Evolutionary conservation across 2,113 vertebrate species (phyloP).

Genomic region (Myanophis thanlyinensis): DNA sequence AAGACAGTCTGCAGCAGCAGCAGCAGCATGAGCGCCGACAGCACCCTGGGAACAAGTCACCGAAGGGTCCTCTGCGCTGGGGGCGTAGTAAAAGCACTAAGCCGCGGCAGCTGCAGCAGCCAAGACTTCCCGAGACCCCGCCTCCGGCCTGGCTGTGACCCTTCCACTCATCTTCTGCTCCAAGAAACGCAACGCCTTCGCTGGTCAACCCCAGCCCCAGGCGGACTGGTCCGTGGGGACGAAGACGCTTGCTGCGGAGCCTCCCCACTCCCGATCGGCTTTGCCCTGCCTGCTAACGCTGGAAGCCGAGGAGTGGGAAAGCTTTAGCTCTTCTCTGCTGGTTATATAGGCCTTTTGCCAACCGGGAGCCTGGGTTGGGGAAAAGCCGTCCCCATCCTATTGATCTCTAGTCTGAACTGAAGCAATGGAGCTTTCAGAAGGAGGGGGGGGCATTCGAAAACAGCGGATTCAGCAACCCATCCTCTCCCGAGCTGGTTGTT

Average conservation of each 20-base stretch:
- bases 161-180: background rate
- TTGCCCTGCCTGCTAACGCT: background rate
- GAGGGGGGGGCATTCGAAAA: background rate
- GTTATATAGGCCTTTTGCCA: background rate
- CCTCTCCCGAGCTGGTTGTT: no score
- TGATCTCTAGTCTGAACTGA: background rate
- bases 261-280: background rate
- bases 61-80: background rate
- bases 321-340: background rate
- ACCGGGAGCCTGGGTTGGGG: background rate
- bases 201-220: background rate
- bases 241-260: background rate
- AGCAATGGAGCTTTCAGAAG: background rate
- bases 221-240: rapidly evolving
- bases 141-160: background rate
- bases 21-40: background rate
- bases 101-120: background rate
- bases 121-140: background rate
- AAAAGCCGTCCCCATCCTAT: background rate
- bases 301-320: background rate
- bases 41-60: background rate
- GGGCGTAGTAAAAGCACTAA: background rate
- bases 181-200: background rate
- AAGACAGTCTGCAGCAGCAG: background rate
- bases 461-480: background rate